phyloP scores from a whole-genome alignment of 2,113 vertebrate species.

The Galemys pyrenaicus region DNA sequence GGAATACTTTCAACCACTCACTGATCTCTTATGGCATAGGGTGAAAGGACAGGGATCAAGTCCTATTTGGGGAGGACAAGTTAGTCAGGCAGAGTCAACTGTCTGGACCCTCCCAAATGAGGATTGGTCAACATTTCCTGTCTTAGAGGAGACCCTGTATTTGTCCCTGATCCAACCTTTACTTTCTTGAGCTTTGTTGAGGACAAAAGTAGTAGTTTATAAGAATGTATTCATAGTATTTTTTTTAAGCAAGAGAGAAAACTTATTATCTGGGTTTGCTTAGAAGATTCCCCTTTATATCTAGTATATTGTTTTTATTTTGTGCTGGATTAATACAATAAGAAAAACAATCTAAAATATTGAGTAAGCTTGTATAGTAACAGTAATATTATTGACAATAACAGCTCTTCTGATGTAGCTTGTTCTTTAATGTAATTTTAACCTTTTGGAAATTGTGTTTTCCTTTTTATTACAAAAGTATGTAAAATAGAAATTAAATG shows the following conservation, averaged over 20 bases:
- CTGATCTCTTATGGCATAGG: not conserved
- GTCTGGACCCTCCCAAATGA: not conserved
- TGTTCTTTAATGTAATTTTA: not conserved
- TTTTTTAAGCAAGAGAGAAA: not conserved
- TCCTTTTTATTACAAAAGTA: not conserved
- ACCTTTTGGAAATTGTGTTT: not conserved
- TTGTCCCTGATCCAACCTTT: not conserved
- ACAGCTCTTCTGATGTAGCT: not conserved
- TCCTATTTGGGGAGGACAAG: not conserved
- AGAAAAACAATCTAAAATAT: not conserved
- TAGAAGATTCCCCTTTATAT: not conserved
- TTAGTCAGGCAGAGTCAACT: not conserved
- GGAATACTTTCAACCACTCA: not conserved
- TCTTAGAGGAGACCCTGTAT: not conserved
- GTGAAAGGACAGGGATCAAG: not conserved
- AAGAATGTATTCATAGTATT: not conserved
- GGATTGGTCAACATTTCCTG: not conserved
- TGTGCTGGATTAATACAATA: not conserved
- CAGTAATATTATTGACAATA: not conserved
- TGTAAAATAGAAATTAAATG: conserved; percentile 27
- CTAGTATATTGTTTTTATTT: not conserved
- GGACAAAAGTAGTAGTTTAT: not conserved
- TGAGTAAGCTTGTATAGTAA: not conserved
- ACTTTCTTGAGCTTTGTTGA: not conserved
- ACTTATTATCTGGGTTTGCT: not conserved